A percentile compares a stretch with the other conserved stretches of the same genome.
Conservation (phyloP, 2,888 invertebrate species). For the Tetrapedia diversipes region DNA sequence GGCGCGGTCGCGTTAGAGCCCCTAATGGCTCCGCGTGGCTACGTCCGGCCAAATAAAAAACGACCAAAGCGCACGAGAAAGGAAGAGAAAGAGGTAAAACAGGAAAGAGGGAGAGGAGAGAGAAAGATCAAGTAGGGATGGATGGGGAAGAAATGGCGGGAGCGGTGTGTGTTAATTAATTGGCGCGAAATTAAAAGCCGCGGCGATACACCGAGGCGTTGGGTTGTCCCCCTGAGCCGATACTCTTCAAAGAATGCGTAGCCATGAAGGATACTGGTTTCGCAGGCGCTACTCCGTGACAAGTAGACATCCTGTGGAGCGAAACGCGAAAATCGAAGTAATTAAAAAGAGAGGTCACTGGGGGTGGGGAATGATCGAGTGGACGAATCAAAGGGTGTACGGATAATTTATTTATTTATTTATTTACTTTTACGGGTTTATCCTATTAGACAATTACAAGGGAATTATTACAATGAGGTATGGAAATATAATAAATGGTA, state of each 20-base stretch:
- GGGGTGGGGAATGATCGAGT: slow-evolving; percentile 22
- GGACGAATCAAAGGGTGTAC: slow-evolving; percentile 32
- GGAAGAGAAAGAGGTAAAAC: slow-evolving; percentile 10
- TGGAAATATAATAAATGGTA: too few relatives aligned
- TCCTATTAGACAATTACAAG: too few relatives aligned
- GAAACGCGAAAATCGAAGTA: slow-evolving; percentile 43
- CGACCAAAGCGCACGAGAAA: slow-evolving; percentile 6
- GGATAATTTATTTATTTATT: too few relatives aligned
- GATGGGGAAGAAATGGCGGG: slow-evolving; percentile 43
- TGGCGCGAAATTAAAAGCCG: slow-evolving; percentile 79
- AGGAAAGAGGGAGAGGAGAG: slow-evolving; percentile 16
- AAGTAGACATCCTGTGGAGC: slow-evolving; percentile 19
- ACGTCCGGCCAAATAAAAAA: slow-evolving; percentile 59
- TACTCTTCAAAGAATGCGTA: slow-evolving; percentile 61
- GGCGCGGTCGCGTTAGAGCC: slow-evolving; percentile 66
- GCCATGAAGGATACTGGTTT: slow-evolving; percentile 51
- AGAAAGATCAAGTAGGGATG: slow-evolving; percentile 2
- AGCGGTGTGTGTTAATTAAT: slow-evolving; percentile 77
- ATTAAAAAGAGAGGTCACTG: slow-evolving; percentile 26
- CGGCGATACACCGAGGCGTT: slow-evolving; percentile 66
- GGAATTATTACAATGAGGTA: too few relatives aligned
- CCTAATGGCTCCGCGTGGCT: slow-evolving; percentile 68
- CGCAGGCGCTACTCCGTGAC: slow-evolving; percentile 49
- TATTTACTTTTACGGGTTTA: too few relatives aligned
- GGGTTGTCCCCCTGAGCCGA: slow-evolving; percentile 44